Percentiles rank a stretch among this genome's conserved stretches.
phyloP scores from a whole-genome alignment of 1,140 invertebrate species.

The Eulimnadia texana region DNA sequence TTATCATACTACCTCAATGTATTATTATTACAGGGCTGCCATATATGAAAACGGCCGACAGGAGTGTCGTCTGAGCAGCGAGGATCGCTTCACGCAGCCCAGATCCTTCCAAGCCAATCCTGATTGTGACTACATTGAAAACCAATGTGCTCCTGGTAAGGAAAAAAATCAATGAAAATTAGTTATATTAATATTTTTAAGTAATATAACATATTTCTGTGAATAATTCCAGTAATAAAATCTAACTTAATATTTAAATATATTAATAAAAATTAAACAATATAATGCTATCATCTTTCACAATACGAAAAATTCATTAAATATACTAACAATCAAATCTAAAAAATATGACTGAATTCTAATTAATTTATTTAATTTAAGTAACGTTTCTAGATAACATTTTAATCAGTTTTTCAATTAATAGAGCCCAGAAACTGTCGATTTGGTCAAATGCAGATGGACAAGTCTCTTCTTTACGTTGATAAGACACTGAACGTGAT shows the following conservation, averaged over 20 bases:
- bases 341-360: too few relatives aligned
- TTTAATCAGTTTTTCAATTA: too few relatives aligned
- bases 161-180: too few relatives aligned
- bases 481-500: conserved; percentile 30
- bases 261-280: too few relatives aligned
- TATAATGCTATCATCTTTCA: too few relatives aligned
- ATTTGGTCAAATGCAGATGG: conserved; percentile 27
- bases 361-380: too few relatives aligned
- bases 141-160: conserved; percentile 35
- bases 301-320: too few relatives aligned
- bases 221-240: background rate
- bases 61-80: conserved; percentile 32
- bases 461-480: conserved; percentile 31
- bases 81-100: conserved; percentile 30
- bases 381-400: too few relatives aligned
- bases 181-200: too few relatives aligned
- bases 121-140: conserved; percentile 36
- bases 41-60: conserved; percentile 30
- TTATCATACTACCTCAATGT: too few relatives aligned
- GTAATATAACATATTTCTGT: too few relatives aligned
- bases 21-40: conserved; percentile 26
- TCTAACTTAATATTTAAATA: conserved; percentile 1
- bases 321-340: too few relatives aligned
- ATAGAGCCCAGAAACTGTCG: conserved; percentile 28
- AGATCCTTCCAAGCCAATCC: conserved; percentile 25